These are phyloP conservation scores for Scaptomyza caliginosa DNA, from an alignment of 2,888 invertebrate species.

Conservation along the genomic window DNA sequence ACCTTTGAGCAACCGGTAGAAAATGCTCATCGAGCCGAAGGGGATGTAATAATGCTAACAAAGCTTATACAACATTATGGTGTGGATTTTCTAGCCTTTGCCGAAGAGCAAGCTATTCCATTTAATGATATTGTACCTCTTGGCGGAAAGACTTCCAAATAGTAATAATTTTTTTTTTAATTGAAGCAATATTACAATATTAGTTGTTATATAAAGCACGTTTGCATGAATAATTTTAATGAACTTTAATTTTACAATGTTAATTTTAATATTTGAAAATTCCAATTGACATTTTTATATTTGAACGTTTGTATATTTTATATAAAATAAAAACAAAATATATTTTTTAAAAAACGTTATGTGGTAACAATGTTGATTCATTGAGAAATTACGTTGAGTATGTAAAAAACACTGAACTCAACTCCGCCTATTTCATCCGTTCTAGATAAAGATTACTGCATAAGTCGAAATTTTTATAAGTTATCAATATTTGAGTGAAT, in stretches of 20 bases:
- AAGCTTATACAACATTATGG: slow-evolving; percentile 86
- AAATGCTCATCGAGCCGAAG: slow-evolving; percentile 88
- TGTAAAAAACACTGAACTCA: too few relatives aligned
- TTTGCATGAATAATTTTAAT: background rate
- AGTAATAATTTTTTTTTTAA: background rate
- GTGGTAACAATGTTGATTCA: too few relatives aligned
- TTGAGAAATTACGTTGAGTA: too few relatives aligned
- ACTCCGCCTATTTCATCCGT: too few relatives aligned
- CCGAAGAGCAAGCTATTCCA: slow-evolving; percentile 75
- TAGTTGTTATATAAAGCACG: background rate
- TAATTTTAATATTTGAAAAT: background rate
- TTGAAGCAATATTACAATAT: background rate
- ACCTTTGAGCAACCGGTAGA: slow-evolving; percentile 84
- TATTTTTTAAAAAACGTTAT: too few relatives aligned
- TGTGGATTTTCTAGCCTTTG: slow-evolving; percentile 86
- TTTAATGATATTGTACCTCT: slow-evolving; percentile 63
- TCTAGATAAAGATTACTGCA: too few relatives aligned
- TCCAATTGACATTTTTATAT: background rate
- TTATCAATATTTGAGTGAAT: too few relatives aligned
- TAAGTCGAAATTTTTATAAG: too few relatives aligned
- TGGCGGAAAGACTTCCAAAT: slow-evolving; percentile 21
- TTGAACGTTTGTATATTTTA: background rate
- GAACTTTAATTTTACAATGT: background rate
- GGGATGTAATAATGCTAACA: slow-evolving; percentile 87
- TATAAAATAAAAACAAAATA: background rate